Conservation (phyloP, 2,113 vertebrate genomes). For the Heliornis fulica region DNA sequence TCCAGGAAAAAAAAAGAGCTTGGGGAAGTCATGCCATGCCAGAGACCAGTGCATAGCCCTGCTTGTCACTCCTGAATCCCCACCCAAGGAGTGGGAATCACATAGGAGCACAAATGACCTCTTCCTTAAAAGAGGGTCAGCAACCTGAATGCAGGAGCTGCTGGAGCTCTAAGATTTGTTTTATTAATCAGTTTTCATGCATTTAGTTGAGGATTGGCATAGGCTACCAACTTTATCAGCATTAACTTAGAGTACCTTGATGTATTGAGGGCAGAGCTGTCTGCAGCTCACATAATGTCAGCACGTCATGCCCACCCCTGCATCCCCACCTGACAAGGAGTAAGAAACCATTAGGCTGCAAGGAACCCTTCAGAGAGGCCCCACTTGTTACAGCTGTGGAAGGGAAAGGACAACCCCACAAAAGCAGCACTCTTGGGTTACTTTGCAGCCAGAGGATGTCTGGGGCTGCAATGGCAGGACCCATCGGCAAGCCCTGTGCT, state of each 20-base stretch:
- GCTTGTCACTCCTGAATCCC: neutral
- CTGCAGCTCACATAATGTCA: neutral
- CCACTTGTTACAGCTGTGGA: neutral
- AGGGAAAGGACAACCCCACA: neutral
- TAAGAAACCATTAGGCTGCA: neutral
- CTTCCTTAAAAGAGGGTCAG: slow-evolving; percentile 40
- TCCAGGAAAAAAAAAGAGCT: neutral
- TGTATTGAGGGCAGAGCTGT: slow-evolving; percentile 21
- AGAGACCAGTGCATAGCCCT: neutral
- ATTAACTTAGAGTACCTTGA: slow-evolving; percentile 38
- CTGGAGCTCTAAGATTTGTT: slow-evolving; percentile 37
- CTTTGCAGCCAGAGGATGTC: neutral
- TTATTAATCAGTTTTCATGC: slow-evolving; percentile 55
- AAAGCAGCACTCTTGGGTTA: neutral
- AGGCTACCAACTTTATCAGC: slow-evolving; percentile 36
- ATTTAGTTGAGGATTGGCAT: slow-evolving; percentile 36
- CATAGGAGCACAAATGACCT: neutral
- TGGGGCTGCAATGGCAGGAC: neutral
- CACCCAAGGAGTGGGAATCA: neutral
- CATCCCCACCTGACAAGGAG: neutral
- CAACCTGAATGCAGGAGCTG: neutral
- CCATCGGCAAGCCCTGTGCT: neutral
- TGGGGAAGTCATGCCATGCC: neutral
- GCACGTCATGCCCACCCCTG: neutral
- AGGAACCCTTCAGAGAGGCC: neutral